Base-by-base conservation (phyloP, 2,797 vertebrate genomes). In the Xyrichtys novacula region DNA sequence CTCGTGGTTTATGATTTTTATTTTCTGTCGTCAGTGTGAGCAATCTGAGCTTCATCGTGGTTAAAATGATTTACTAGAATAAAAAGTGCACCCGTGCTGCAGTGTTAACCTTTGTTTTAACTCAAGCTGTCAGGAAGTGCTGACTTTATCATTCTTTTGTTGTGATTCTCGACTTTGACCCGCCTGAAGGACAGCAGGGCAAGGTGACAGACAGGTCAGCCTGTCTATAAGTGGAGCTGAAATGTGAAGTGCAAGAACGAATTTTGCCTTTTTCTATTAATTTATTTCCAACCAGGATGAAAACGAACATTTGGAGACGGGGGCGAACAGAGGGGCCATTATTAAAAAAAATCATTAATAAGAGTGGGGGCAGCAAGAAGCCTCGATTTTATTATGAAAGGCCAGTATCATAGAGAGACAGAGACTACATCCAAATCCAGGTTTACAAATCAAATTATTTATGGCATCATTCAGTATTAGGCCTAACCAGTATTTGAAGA, bases 151-250 rank as follows among this genome's bases (percentile, higher is more conserved):
- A 89, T 93, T 94, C 94, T 95, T 96, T 96, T 97, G 96, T 98
- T 95, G 95, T 44, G 79, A 71, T 62, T 95, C 94, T 96, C 93
- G 96, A 95, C 97, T 96, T 98, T 98, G 97, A 98, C 96, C 98
- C 95, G 96, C 96, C 95, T 96, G 94, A 95, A 93, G 94, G 94
- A 93, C 95, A 86, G 72, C 92, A 90, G 92, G 91, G 90, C 91
- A 95, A 96, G 98, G 97, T 99, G 97, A 99, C 96, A 95, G 94
- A 54, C 96, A 96, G 97, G 98, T 99, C 98, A 99, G 91, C 86
- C 91, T 88, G 98, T 98, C 97, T 97, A n/a, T n/a, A 89, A 96
- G 65, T 92, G 93, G 95, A 93, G 94, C 89, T 93, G 94, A 96
- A 95, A 96, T 94, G 91, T 86, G 89, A 88, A 78, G 88, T 79